A percentile compares a stretch with the other conserved stretches of the same genome.
Evolutionary conservation across 2,797 vertebrate species (phyloP).

Genomic region (Crypturellus tataupa): DNA sequence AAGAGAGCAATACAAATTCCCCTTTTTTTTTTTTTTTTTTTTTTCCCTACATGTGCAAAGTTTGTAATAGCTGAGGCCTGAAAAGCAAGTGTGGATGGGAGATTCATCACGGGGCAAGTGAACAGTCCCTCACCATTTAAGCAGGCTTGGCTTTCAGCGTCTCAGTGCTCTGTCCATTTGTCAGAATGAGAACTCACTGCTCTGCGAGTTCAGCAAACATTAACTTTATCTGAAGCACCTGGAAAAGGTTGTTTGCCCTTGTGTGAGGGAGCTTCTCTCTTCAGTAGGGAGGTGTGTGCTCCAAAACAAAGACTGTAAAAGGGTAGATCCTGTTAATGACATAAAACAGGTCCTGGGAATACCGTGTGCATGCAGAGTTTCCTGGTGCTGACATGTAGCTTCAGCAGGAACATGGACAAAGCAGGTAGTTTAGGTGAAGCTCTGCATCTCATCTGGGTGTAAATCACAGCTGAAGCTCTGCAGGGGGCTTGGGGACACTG

Average conservation of each 20-base stretch:
- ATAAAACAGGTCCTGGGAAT: not conserved
- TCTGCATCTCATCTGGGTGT: not conserved
- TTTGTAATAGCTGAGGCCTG: not conserved
- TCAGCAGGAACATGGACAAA: not conserved
- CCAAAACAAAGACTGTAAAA: not conserved
- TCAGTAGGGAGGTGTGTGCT: not conserved
- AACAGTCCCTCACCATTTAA: accelerated
- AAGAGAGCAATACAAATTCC: not conserved
- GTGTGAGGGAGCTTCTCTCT: not conserved
- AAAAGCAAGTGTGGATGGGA: accelerated
- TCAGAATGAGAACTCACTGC: not conserved
- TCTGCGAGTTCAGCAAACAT: not conserved
- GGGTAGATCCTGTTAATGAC: not conserved
- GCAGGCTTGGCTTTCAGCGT: not conserved
- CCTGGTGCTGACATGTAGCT: not conserved
- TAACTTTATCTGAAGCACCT: not conserved
- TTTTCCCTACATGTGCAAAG: not conserved
- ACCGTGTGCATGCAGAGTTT: not conserved
- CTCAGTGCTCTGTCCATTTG: not conserved
- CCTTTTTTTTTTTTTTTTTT: not conserved
- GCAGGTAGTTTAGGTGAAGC: not conserved
- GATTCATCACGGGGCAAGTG: not conserved
- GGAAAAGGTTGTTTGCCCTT: not conserved
- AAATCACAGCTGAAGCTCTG: not conserved
- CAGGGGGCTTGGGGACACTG: not conserved